phyloP scores from a whole-genome alignment of 2,888 invertebrate species.

The Mamestra brassicae region DNA sequence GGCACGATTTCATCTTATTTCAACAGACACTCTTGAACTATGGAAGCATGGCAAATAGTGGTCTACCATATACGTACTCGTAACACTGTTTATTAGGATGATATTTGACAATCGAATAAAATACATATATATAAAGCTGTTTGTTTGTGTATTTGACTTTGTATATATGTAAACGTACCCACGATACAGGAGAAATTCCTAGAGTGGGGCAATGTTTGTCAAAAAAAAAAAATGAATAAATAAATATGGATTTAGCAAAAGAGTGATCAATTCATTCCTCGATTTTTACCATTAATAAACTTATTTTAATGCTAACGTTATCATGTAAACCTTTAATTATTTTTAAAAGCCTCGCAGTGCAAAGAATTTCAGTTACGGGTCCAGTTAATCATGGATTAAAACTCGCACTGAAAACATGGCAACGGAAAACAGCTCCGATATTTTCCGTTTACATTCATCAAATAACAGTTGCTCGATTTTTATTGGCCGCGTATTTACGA shows the following conservation, averaged over 20 bases:
- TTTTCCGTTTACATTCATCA: conserved; percentile 12
- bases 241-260: too few relatives aligned
- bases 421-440: background rate
- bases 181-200: too few relatives aligned
- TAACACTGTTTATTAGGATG: background rate
- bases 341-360: background rate
- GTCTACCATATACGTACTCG: too few relatives aligned
- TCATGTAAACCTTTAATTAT: background rate
- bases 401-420: background rate
- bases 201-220: too few relatives aligned
- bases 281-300: background rate
- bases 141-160: too few relatives aligned
- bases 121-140: too few relatives aligned
- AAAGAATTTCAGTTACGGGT: background rate
- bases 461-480: conserved; percentile 7
- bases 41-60: background rate
- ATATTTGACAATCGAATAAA: background rate
- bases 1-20: too few relatives aligned
- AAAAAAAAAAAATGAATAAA: too few relatives aligned
- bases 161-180: too few relatives aligned
- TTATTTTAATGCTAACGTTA: background rate
- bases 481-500: conserved; percentile 17
- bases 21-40: background rate
- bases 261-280: background rate
- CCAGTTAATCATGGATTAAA: background rate